Base-by-base conservation (phyloP, 2,888 invertebrate genomes). In the Melipona bicolor region DNA sequence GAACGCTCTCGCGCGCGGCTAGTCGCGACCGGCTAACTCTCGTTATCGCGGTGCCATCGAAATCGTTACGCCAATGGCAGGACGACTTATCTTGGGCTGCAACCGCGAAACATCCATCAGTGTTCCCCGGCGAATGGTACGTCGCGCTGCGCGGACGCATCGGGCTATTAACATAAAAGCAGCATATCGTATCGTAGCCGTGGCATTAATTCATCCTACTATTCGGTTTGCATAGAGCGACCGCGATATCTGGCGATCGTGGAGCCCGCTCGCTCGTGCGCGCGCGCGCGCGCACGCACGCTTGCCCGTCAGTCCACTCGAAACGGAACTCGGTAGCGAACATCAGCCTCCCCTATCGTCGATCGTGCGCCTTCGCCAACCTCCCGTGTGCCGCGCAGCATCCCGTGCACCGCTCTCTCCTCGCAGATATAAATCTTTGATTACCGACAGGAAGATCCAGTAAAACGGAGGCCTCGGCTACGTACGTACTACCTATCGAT, bases 401-500 rank as follows among this genome's bases (percentile, higher is more conserved):
- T 83, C 78, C 79, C 77, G 75, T 78, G 80, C 78, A 21, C n/a
- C 81, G 62, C 50, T 59, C 56, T 59, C 56, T 73, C 79, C 70
- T 21, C 36, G 73, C 61, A 81, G 87, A 89, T 89, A 88, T 89
- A 89, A 89, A 89, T 89, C 89, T 89, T 89, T 89, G 89, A 90
- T 89, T 84, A 81, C 84, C 79, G 82, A 80, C 85, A 84, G 83
- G 81, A 81, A 83, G 84, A 86, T 80, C 82, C 85, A 83, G 77
- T 80, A 82, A 86, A 84, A 80, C 79, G 81, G 83, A 86, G 43
- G 86, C 52, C 77, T 71, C 21, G 56, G 67, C 52, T 49, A 56
- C 59, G 75, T 65, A 79, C 81, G 61, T 69, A 19, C 50, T 69
- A 73, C 75, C 73, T 88, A 89, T 81, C 80, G 68, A 49, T 61